Base-by-base conservation (phyloP, 2,797 vertebrate species). In the Rhinichthys osculus region DNA sequence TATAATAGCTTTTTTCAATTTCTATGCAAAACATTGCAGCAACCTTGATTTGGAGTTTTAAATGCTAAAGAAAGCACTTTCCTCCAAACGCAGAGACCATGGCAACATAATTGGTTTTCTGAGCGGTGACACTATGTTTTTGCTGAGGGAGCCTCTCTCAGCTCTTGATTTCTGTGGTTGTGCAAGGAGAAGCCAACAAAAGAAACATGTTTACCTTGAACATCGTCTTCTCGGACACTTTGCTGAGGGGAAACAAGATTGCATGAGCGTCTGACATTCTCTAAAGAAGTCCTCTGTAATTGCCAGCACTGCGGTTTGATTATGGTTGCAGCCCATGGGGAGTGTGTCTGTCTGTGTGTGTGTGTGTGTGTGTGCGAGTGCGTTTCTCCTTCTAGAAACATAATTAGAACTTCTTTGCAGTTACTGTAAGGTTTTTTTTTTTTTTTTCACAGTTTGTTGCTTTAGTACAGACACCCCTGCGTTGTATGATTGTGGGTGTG, bases 171-270 rank as follows among this genome's bases (percentile, higher is more conserved):
- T 38, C 79, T 57, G 27, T 59, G 33, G 30, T 59, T 83, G 38
- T 78, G 72, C 44, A 38, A 40, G 82, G 19, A 54, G 44, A 19
- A 72, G 73, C 50, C 47, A 82, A 70, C 50, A 71, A 70, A 83
- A 78, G 52, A 78, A 84, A n/a, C 21, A 33, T 78, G 64, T 84
- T 78, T 84, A 78, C 83, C 83, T 84, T 84, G 74, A 84, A 59
- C 83, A 59, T 84, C 70, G 83, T 78, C 64, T 78, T 78, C 78
- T 23, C n/a, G 0, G 62, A 38, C 72, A 27, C 40, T 50, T 27
- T 54, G 62, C 82, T 79, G 66, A 52, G 73, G 35, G 35, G 35
- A 70, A 81, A 70, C 71, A n/a, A 62, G 74, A 85, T 42, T 64
- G 76, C 84, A 19, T 52, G 54, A 47, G 72, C 74, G n/a, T 82